Evolutionary conservation across 2,113 vertebrate genomes (phyloP).

Genomic region (Sigmodon hispidus): DNA sequence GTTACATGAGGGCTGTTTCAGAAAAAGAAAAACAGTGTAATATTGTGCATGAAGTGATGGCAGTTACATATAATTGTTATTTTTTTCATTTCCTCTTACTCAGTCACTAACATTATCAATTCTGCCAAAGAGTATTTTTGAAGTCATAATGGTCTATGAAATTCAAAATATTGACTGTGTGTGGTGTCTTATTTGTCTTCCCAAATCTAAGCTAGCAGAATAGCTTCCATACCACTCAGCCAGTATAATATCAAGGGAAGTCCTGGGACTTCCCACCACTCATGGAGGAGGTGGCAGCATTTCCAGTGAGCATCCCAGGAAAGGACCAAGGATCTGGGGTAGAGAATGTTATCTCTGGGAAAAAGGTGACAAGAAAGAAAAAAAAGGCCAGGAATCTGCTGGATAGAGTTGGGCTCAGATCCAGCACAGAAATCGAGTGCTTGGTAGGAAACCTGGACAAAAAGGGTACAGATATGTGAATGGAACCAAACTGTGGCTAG

Average conservation of each 20-base stretch:
- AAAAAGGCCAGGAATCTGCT: neutral
- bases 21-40: neutral
- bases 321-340: neutral
- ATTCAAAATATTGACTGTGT: conserved; percentile 19
- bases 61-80: neutral
- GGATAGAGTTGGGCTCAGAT: neutral
- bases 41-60: neutral
- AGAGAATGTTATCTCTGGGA: neutral
- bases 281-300: neutral
- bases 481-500: neutral
- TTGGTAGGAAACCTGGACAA: neutral
- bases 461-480: neutral
- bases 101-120: conserved; percentile 25
- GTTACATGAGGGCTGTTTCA: neutral
- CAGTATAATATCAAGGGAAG: neutral
- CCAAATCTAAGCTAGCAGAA: neutral
- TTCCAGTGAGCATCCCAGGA: neutral
- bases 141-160: conserved; percentile 2
- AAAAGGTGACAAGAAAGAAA: neutral
- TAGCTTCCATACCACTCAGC: neutral
- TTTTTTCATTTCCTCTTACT: conserved; percentile 25
- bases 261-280: neutral
- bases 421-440: neutral
- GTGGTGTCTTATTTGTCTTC: neutral
- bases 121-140: conserved; percentile 34